These are phyloP conservation scores for Argyresthia goedartella DNA, from an alignment of 2,888 invertebrate species.

Conservation along the genomic window DNA sequence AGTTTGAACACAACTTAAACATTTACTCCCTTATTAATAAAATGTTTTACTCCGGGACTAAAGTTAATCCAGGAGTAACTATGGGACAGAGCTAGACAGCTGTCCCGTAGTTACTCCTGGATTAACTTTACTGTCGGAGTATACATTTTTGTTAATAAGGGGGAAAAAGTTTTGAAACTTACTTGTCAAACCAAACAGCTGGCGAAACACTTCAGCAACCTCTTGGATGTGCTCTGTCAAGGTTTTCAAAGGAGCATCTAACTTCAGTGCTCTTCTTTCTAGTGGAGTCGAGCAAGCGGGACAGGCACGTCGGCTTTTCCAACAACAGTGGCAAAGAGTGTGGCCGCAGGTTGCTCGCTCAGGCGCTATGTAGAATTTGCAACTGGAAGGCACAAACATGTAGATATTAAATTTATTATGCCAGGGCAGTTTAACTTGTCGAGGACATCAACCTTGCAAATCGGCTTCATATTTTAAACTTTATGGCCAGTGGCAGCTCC, in stretches of 20 bases:
- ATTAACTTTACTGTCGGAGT: too few relatives aligned
- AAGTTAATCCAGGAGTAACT: too few relatives aligned
- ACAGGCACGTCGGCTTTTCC: constrained; percentile 36
- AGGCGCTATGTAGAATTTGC: constrained; percentile 43
- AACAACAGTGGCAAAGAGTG: constrained; percentile 45
- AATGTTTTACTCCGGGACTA: too few relatives aligned
- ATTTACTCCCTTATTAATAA: too few relatives aligned
- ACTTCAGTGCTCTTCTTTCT: constrained; percentile 28
- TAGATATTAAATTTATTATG: too few relatives aligned
- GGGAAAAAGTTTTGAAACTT: constrained; percentile 23
- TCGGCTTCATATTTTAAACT: background rate
- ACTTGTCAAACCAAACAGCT: constrained; percentile 42
- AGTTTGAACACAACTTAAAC: too few relatives aligned
- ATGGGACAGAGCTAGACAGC: too few relatives aligned
- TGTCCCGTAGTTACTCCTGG: too few relatives aligned
- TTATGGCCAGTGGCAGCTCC: too few relatives aligned
- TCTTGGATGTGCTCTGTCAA: constrained; percentile 30
- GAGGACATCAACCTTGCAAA: too few relatives aligned
- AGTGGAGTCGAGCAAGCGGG: constrained; percentile 31
- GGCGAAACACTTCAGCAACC: constrained; percentile 37
- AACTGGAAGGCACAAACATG: constrained; percentile 27
- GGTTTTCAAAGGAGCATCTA: constrained; percentile 33
- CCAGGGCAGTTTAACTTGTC: too few relatives aligned
- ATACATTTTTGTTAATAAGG: too few relatives aligned
- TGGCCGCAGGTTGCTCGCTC: constrained; percentile 49